Percentiles rank a stretch among this genome's conserved stretches.
phyloP scores from a whole-genome alignment of 2,797 vertebrate genomes.

The Falco novaeseelandiae region DNA sequence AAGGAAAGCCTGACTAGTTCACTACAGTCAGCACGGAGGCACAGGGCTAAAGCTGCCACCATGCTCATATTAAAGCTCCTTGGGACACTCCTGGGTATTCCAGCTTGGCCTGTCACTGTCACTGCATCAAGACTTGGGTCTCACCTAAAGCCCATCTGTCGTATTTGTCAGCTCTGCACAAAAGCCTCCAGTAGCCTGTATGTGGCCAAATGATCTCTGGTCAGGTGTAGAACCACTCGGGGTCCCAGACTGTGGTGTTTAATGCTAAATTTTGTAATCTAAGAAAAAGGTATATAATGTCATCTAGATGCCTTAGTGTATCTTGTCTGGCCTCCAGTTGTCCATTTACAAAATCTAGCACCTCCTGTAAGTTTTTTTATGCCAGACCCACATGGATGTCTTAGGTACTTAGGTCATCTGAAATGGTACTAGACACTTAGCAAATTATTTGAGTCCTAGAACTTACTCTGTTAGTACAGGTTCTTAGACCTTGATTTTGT shows the following conservation, averaged over 20 bases:
- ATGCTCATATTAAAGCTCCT: not conserved
- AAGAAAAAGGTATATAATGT: not conserved
- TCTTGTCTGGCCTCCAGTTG: not conserved
- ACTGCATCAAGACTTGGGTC: not conserved
- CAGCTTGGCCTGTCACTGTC: not conserved
- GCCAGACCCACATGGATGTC: not conserved
- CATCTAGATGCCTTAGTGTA: not conserved
- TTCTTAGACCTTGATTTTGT: not conserved
- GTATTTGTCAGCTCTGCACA: not conserved
- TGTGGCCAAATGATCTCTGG: not conserved
- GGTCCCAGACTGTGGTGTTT: not conserved
- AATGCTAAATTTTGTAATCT: not conserved
- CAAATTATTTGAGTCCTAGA: not conserved
- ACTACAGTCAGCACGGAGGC: not conserved
- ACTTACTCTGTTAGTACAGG: not conserved
- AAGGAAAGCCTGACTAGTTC: not conserved
- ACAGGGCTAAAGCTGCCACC: not conserved
- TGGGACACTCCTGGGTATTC: not conserved
- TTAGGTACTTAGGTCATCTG: not conserved
- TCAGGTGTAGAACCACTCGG: not conserved
- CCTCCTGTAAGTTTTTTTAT: not conserved
- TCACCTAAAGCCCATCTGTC: not conserved
- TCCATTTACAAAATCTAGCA: not conserved
- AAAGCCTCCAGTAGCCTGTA: not conserved
- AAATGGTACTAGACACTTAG: not conserved